Evolutionary conservation across 1,140 invertebrate species (phyloP), one percentile per base, ranked within the genome.

Genomic region (Drosophila ohnishii): DNA sequence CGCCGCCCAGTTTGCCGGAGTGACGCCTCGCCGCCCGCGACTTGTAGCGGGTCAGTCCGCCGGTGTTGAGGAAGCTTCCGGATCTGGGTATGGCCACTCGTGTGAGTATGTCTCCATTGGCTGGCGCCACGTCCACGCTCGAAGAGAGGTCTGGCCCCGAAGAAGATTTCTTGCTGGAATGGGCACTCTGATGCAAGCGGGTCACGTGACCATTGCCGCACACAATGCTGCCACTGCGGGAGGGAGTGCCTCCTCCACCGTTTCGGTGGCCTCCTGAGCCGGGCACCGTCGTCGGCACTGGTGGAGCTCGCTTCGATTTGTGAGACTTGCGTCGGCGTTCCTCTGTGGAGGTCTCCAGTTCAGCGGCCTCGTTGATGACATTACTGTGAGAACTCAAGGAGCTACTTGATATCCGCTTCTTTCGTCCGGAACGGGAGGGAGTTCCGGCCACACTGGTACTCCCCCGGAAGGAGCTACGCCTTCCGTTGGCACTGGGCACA

Each of bases 1-100:
- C 76, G 25, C 75, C 74, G 19, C 80, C 76, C 34, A 81, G 39
- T 61, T 88, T 90, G 19, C 77, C 85, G 3, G 90, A 90, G 61
- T 75, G 91, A 25, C 91, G 75, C 10, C 91, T 61, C 25, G 91
- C 91, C 35, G 84, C 91, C 57, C 91, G 60, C 37, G 94, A 95
- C 90, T 95, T 95, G 82, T 95, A 95, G 62, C 94, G 92, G 19
- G 94, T 95, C 40, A 95, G 91, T 10, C 94, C 94, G n/a, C 95
- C 95, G 19, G 95, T 94, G 80, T 96, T 96, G 1, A 97, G 92
- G 79, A 97, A 97, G 83, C 96, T 97, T 2, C 95, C 95, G 57
- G 96, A 96, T 78, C 96, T 93, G 9, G 96, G 96, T 80, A 97
- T 95, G 22, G 96, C 96, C 8, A 97, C 96, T 90, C 96, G 95